These are phyloP conservation scores for Tonatia bakeri DNA, from an alignment of 2,113 vertebrate genomes.

Conservation along the genomic window DNA sequence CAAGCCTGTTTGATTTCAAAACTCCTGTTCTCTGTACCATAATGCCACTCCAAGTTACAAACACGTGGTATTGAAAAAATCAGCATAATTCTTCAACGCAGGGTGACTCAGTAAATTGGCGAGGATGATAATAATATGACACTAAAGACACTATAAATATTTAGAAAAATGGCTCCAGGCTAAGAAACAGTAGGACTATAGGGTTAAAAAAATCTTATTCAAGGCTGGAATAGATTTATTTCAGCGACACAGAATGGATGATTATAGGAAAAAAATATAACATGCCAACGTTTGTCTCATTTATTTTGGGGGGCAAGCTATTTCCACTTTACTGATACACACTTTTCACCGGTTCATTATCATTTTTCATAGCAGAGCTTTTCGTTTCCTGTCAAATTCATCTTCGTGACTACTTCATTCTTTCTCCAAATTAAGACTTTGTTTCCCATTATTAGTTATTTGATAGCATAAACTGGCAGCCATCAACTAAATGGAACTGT, in stretches of 20 bases:
- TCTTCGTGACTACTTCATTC: not conserved
- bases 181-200: not conserved
- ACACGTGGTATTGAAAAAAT: not conserved
- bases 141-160: not conserved
- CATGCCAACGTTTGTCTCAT: not conserved
- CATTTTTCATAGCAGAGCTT: not conserved
- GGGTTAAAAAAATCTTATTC: not conserved
- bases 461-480: not conserved
- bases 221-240: not conserved
- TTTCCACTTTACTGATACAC: not conserved
- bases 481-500: not conserved
- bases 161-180: not conserved
- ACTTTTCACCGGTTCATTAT: not conserved
- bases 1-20: not conserved
- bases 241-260: not conserved
- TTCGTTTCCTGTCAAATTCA: not conserved
- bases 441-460: constrained; percentile 6
- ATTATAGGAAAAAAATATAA: not conserved
- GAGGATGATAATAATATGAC: not conserved
- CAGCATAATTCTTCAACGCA: not conserved
- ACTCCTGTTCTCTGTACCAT: not conserved
- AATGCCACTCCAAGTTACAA: not conserved
- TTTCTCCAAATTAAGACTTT: constrained; percentile 7
- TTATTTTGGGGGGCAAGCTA: not conserved
- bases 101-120: not conserved